phyloP scores from a whole-genome alignment of 2,888 invertebrate genomes.

The Nesidiocoris tenuis region DNA sequence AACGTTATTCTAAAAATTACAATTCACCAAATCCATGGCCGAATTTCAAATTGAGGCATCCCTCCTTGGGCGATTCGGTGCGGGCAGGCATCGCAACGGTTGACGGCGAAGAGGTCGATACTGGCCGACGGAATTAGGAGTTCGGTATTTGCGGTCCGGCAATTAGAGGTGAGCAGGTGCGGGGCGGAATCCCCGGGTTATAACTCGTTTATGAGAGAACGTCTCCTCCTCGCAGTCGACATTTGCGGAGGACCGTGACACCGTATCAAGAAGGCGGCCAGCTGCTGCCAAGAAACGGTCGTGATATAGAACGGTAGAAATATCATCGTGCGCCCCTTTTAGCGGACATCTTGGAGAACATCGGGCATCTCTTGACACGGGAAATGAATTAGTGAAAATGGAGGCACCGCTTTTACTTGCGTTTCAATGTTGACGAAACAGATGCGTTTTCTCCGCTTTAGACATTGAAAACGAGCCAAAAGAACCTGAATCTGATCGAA shows the following conservation, averaged over 20 bases:
- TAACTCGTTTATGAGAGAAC: slow-evolving; percentile 36
- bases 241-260: slow-evolving; percentile 23
- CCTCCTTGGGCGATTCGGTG: too few species aligned
- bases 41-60: too few species aligned
- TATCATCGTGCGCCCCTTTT: background rate
- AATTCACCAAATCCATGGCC: too few species aligned
- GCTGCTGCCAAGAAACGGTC: background rate
- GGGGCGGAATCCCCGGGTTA: slow-evolving; percentile 33
- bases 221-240: background rate
- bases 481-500: too few species aligned
- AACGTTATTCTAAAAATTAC: too few species aligned
- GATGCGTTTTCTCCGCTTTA: too few species aligned
- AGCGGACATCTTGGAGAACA: background rate
- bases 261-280: background rate
- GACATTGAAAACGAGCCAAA: too few species aligned
- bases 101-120: background rate
- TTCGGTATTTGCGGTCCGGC: slow-evolving; percentile 29
- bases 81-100: too few species aligned
- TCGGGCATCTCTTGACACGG: background rate
- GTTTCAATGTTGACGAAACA: background rate
- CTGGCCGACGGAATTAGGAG: background rate
- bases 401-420: background rate
- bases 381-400: background rate
- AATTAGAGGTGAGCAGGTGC: slow-evolving; percentile 35
- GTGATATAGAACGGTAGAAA: background rate